Conservation (phyloP, 2,888 invertebrate species). For the Luffia ferchaultella region DNA sequence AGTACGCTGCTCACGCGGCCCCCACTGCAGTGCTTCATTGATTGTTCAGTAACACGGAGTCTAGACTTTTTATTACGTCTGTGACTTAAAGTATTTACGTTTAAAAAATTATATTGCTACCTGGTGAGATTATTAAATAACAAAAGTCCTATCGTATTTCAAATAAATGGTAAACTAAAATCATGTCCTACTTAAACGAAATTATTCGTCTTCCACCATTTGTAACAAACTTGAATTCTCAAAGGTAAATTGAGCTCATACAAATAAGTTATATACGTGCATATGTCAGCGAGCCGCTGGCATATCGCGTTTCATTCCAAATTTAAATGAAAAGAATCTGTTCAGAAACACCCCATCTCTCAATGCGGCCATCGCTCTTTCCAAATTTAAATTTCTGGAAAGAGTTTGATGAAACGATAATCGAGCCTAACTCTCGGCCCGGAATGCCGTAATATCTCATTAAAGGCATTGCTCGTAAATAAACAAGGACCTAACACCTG, state of each 20-base stretch:
- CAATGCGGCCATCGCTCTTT: conserved; percentile 41
- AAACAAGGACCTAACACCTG: conserved; percentile 20
- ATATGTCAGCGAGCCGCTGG: conserved; percentile 37
- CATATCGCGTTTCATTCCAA: conserved; percentile 47
- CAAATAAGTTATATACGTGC: conserved; percentile 28
- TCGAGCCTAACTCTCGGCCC: conserved; percentile 31
- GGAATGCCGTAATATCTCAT: conserved; percentile 58
- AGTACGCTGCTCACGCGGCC: too few relatives aligned
- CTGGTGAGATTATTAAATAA: too few relatives aligned
- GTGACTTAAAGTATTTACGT: too few relatives aligned
- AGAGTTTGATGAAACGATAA: conserved; percentile 56
- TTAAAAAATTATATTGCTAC: too few relatives aligned
- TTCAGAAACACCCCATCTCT: conserved; percentile 49
- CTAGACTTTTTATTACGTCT: too few relatives aligned
- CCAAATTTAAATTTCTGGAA: conserved; percentile 59
- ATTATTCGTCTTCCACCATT: neutral
- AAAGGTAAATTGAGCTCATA: conserved; percentile 21
- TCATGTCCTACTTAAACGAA: too few relatives aligned
- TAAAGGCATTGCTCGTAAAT: conserved; percentile 34
- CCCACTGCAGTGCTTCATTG: too few relatives aligned
- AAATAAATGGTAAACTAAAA: too few relatives aligned
- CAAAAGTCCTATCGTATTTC: too few relatives aligned
- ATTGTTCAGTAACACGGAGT: too few relatives aligned
- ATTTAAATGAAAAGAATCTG: conserved; percentile 46
- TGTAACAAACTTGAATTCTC: neutral